phyloP scores from a whole-genome alignment of 2,888 invertebrate genomes.

The Arrhopalites spinosus region DNA sequence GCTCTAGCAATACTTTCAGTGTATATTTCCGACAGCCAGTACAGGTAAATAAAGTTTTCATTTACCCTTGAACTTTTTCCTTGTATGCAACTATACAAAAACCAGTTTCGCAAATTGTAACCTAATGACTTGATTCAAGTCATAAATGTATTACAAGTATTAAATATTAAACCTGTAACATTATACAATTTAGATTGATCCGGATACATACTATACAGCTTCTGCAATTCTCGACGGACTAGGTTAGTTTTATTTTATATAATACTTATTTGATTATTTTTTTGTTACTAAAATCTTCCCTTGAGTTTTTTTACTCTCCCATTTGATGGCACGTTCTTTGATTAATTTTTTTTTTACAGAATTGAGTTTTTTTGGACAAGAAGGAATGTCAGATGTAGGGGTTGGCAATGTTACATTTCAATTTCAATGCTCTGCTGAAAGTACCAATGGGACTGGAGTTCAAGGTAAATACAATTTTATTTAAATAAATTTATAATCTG shows the following conservation, averaged over 20 bases:
- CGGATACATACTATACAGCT: slow-evolving; percentile 92
- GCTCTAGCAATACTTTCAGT: slow-evolving; percentile 93
- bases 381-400: slow-evolving; percentile 91
- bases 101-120: too few relatives aligned
- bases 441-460: slow-evolving; percentile 85
- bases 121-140: too few relatives aligned
- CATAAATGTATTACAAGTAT: too few relatives aligned
- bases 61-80: too few relatives aligned
- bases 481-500: too few relatives aligned
- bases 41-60: slow-evolving; percentile 60
- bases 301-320: too few relatives aligned
- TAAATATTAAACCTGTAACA: too few relatives aligned
- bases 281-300: too few relatives aligned
- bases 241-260: slow-evolving; percentile 58
- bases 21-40: slow-evolving; percentile 78
- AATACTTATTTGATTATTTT: too few relatives aligned
- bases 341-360: too few relatives aligned
- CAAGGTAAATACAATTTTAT: slow-evolving; percentile 97
- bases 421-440: slow-evolving; percentile 95
- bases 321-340: too few relatives aligned
- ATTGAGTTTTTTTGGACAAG: slow-evolving; percentile 94
- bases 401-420: slow-evolving; percentile 94
- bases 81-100: too few relatives aligned
- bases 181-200: slow-evolving; percentile 75
- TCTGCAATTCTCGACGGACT: slow-evolving; percentile 93